Base-by-base conservation (phyloP, 2,113 vertebrate genomes). In the Tylochromis polylepis region DNA sequence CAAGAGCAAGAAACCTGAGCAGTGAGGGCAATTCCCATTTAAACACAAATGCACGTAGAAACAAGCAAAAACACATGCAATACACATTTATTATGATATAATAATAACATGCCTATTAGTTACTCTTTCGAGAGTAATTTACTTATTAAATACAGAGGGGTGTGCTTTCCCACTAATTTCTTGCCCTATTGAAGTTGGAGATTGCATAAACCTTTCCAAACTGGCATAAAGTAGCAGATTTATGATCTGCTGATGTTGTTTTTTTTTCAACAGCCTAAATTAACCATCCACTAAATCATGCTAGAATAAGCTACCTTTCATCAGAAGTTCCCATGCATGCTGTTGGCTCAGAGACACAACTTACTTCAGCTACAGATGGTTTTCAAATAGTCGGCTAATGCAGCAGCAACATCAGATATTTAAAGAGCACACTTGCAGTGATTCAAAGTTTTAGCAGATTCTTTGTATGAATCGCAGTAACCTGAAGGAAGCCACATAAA, bases 241-340 rank as follows among this genome's bases (percentile, higher is more conserved):
- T 91, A 92, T 38, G 51, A 41, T 18, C 18, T 27, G 46, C 67
- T 82, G 8, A 14, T 82, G 57, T 88, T 90, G 82, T 85, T 92
- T 41, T 82, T 82, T 24, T 80, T 59, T 82, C 36, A 46, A 38
- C 36, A 60, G 34, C 46, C 58, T 78, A 27, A 46, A 60, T 60
- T 36, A 89, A 82, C 84, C 56, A 14, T 85, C 7, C 41, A 85
- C 46, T 83, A 83, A 84, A 93, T 91, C 87, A 82, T 70, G 8
- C 65, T 85, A n/a, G 3, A 79, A 7, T 9, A 6, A 24, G 56
- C 27, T 22, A 78, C 16, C 43, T 88, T 88, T 88, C 57, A 31
- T 22, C 22, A 57, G 20, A 82, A 8, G 34, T 87, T 94, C 90
- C 81, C 89, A 91, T 55, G 83, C 29, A 72, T 18, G 15, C 58